Evolutionary conservation across 1,140 invertebrate genomes (phyloP), one percentile per base, ranked within the genome.

Genomic region (Lamellibrachia luymesi): DNA sequence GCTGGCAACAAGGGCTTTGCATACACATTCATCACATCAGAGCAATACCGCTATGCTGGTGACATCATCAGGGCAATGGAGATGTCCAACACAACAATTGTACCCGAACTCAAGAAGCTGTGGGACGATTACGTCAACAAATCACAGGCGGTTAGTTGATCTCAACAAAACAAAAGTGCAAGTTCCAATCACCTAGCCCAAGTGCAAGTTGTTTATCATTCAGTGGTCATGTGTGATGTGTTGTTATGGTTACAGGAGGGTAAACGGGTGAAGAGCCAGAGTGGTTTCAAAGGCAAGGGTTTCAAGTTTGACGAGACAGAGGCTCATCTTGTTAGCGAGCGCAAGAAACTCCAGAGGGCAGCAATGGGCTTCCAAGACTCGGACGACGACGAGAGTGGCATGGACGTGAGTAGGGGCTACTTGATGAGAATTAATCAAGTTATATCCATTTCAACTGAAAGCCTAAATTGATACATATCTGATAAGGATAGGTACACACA

Each of bases 261-360:
- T 2, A 99, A 99, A 95, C 98, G 98, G 95, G 98, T 99, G 6
- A 98, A 99, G 94, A 98, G 97, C 0, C 98, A 98, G 0, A 96
- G 96, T 94, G 99, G 99, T 4, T 99, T 99, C 95, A 98, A 98
- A 95, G 99, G 99, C 1, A 99, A 99, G 97, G 99, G 99, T 25
- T 99, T 99, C 96, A 99, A 99, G 96, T 99, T 99, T 96, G 99
- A 99, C 96, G 99, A 99, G 96, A 98, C 98, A 6, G 99, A 99
- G 96, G 99, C 99, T 0, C 98, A 99, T 93, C 97, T 99, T 90
- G 98, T 98, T 0, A 98, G 98, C 94, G 98, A 99, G 50, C 95
- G 96, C 94, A 99, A 99, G 96, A 99, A 99, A 95, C 98, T 99
- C 96, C 99, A 99, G 96, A 99, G 99, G 96, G 98, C 99, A 38